Evolutionary conservation across 1,140 invertebrate genomes (phyloP).

Genomic region (Panulirus ornatus): DNA sequence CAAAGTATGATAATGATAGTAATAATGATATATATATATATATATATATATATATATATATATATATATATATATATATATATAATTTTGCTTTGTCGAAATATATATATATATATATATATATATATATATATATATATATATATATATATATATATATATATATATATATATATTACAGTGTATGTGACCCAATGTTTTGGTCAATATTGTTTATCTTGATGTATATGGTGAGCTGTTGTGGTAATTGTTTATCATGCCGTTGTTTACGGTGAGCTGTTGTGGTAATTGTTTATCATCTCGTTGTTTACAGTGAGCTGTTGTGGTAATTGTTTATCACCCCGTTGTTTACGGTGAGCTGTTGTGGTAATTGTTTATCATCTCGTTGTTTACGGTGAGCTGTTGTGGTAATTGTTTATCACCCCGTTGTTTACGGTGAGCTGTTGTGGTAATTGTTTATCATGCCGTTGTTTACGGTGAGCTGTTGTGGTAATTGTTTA

Average conservation of each 20-base stretch:
- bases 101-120: not conserved
- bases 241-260: not conserved
- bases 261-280: not conserved
- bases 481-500: too few relatives aligned
- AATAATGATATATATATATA: too few relatives aligned
- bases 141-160: not conserved
- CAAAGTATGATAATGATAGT: too few relatives aligned
- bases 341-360: not conserved
- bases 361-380: too few relatives aligned
- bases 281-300: not conserved
- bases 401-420: too few relatives aligned
- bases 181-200: not conserved
- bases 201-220: not conserved
- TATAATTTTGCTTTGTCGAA: not conserved
- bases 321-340: not conserved
- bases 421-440: too few relatives aligned
- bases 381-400: too few relatives aligned
- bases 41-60: constrained; percentile 1
- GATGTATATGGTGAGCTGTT: not conserved
- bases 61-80: constrained; percentile 1
- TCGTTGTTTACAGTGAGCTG: not conserved
- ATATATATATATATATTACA: not conserved
- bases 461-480: too few relatives aligned
- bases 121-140: not conserved
- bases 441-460: too few relatives aligned